Evolutionary conservation across 2,113 vertebrate genomes (phyloP).

Genomic region (Garra rufa): DNA sequence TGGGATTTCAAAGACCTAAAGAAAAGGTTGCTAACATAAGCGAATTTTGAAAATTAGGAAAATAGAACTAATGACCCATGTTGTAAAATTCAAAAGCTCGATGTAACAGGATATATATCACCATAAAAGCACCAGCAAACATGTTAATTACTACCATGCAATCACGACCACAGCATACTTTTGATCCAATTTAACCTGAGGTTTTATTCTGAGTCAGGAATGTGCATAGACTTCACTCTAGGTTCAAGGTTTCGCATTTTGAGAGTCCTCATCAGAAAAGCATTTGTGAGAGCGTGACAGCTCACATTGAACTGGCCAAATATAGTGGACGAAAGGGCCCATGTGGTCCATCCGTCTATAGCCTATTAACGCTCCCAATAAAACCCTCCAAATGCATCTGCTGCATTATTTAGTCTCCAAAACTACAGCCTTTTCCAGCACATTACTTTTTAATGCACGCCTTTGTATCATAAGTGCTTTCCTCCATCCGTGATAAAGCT

Average conservation of each 20-base stretch:
- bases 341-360: conserved; percentile 41
- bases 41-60: background rate
- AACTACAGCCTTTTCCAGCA: conserved; percentile 53
- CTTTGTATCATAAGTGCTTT: conserved; percentile 57
- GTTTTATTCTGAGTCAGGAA: background rate
- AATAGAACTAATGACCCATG: conserved; percentile 2
- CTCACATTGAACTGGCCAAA: conserved; percentile 39
- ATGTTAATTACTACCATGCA: conserved; percentile 21
- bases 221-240: background rate
- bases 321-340: conserved; percentile 39
- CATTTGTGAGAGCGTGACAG: conserved; percentile 1
- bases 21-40: background rate
- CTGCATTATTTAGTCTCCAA: conserved; percentile 63
- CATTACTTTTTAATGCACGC: conserved; percentile 63
- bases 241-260: background rate
- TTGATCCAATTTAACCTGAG: background rate
- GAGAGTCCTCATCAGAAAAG: conserved; percentile 1
- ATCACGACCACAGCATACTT: background rate
- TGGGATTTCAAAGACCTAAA: background rate
- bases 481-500: conserved; percentile 41
- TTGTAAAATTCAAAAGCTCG: conserved; percentile 36
- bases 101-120: conserved; percentile 7
- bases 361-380: conserved; percentile 55
- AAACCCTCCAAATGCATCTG: conserved; percentile 55
- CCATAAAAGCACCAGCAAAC: conserved; percentile 13